A percentile compares a stretch with the other conserved stretches of the same genome.
Conservation (phyloP, 2,797 vertebrate genomes). For the Coreius guichenoti region DNA sequence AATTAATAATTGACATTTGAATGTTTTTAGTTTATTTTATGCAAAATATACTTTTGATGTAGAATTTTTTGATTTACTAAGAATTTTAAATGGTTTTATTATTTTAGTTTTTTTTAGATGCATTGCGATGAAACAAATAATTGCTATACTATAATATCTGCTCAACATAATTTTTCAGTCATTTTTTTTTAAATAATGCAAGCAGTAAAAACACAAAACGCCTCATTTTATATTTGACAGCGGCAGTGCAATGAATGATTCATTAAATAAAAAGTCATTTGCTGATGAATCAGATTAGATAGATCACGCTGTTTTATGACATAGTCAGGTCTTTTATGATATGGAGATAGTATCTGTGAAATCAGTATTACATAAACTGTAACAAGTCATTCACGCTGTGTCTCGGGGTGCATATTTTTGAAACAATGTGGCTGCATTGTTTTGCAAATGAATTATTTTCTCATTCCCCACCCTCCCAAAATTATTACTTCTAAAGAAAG, state of each 20-base stretch:
- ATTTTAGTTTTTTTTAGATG: neutral
- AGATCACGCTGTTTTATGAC: neutral
- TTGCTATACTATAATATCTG: neutral
- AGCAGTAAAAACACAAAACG: neutral
- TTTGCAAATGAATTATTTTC: slow-evolving; percentile 25
- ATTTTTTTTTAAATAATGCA: neutral
- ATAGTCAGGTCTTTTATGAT: neutral
- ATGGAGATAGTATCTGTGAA: slow-evolving; percentile 15
- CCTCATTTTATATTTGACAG: neutral
- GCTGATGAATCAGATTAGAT: neutral
- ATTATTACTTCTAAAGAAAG: slow-evolving; percentile 47
- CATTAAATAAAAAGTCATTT: neutral
- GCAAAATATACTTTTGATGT: neutral
- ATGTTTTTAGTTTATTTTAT: neutral
- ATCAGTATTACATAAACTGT: slow-evolving; percentile 10
- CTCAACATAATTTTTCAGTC: neutral
- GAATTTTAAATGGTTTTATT: neutral
- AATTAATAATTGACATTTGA: neutral
- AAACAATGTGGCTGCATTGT: slow-evolving; percentile 13
- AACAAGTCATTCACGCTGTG: neutral
- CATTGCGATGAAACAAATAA: neutral
- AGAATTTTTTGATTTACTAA: neutral
- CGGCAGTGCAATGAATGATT: neutral
- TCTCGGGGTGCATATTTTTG: slow-evolving; percentile 20
- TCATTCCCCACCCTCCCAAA: slow-evolving; percentile 38